A percentile compares a stretch with the other conserved stretches of the same genome.
These are phyloP conservation scores for Oscheius sp. DNA, from an alignment of 2,888 invertebrate species.

Conservation along the genomic window DNA sequence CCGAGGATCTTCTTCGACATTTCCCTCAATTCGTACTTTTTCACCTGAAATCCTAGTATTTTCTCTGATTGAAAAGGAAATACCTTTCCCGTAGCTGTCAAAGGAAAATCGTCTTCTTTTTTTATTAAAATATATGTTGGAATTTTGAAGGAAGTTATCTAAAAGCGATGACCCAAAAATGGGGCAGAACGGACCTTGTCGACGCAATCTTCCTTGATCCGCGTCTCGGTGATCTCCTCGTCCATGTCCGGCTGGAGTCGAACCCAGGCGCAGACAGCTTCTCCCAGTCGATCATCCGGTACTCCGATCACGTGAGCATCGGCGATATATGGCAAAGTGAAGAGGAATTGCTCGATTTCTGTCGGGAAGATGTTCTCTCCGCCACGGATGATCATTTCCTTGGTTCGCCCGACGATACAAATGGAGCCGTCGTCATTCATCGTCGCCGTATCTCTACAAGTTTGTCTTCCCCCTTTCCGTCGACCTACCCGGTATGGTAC, in stretches of 20 bases:
- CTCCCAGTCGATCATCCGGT: conserved; percentile 76
- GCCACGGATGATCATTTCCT: conserved; percentile 76
- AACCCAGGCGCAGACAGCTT: conserved; percentile 77
- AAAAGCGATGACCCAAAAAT: conserved; percentile 76
- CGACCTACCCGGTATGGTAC: conserved; percentile 83
- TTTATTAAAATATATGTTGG: conserved; percentile 81
- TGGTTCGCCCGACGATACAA: conserved; percentile 75
- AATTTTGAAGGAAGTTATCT: conserved; percentile 83
- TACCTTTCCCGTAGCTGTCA: conserved; percentile 84
- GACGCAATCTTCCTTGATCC: conserved; percentile 77
- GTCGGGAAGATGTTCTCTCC: conserved; percentile 77
- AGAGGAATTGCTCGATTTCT: conserved; percentile 76
- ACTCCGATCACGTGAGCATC: conserved; percentile 76
- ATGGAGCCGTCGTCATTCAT: conserved; percentile 75
- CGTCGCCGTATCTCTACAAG: conserved; percentile 72
- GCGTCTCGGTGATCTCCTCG: conserved; percentile 76
- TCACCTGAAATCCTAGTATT: conserved; percentile 6
- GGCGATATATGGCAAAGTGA: conserved; percentile 74
- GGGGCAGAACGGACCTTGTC: not conserved
- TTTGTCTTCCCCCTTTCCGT: not conserved
- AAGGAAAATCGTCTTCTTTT: conserved; percentile 78
- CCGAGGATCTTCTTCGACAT: conserved; percentile 32
- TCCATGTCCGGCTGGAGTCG: conserved; percentile 77
- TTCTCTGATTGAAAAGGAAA: too few relatives aligned
- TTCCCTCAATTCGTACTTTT: conserved; percentile 35